phyloP scores from a whole-genome alignment of 2,888 invertebrate species.

The Plagodis pulveraria region DNA sequence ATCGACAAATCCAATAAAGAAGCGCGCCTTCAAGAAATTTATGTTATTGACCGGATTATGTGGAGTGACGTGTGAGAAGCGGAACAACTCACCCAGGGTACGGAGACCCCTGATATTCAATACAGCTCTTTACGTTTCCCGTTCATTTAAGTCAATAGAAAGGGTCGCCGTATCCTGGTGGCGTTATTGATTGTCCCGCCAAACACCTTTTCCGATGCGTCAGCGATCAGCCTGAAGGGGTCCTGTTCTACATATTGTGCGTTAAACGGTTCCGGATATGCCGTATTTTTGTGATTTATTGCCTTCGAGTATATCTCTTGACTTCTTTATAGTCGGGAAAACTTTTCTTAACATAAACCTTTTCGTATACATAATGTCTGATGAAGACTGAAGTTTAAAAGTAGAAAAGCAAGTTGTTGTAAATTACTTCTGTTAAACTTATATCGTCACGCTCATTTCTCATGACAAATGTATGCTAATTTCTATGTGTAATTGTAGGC shows the following conservation, averaged over 20 bases:
- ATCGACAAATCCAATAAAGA: conserved; percentile 80
- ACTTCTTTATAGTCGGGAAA: conserved; percentile 8
- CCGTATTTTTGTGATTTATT: conserved; percentile 60
- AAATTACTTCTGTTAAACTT: conserved; percentile 5
- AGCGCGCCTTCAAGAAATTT: conserved; percentile 75
- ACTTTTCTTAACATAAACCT: conserved; percentile 7
- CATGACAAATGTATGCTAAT: conserved; percentile 17
- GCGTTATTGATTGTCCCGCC: conserved; percentile 74
- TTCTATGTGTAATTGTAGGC: conserved; percentile 22
- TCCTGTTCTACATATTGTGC: conserved; percentile 70
- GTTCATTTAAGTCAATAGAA: conserved; percentile 46
- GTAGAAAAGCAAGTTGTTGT: too few species aligned
- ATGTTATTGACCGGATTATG: conserved; percentile 82
- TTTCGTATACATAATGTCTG: too few species aligned
- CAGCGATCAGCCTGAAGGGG: conserved; percentile 67
- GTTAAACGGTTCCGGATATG: conserved; percentile 67
- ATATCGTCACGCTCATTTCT: conserved; percentile 9
- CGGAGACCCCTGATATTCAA: conserved; percentile 52
- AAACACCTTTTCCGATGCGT: conserved; percentile 75
- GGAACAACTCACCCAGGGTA: conserved; percentile 53
- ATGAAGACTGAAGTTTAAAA: too few species aligned
- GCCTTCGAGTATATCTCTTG: conserved; percentile 38
- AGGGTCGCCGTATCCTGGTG: conserved; percentile 61
- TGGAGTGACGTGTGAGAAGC: conserved; percentile 72
- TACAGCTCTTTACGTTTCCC: conserved; percentile 45